A percentile compares a stretch with the other conserved stretches of the same genome.
Evolutionary conservation across 2,797 vertebrate species (phyloP).

Genomic region (Caiman crocodilus): DNA sequence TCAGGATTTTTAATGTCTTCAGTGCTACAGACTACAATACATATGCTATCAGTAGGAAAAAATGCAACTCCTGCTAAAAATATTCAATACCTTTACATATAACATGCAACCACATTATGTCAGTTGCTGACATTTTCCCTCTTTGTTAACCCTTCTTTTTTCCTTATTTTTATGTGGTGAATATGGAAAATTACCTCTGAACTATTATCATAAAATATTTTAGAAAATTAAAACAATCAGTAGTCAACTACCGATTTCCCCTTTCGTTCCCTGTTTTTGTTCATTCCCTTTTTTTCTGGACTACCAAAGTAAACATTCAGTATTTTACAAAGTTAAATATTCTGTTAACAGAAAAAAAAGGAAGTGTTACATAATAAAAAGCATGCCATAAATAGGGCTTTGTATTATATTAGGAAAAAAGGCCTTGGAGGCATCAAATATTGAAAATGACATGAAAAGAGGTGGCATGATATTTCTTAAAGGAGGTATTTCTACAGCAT

Average conservation of each 20-base stretch:
- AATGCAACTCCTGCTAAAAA: constrained; percentile 11
- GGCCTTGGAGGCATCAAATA: neutral
- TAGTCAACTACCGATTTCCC: neutral
- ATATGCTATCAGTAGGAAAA: constrained; percentile 53
- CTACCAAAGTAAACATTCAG: neutral
- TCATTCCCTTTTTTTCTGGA: neutral
- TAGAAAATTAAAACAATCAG: neutral
- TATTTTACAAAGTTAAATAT: neutral
- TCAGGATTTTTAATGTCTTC: constrained; percentile 48
- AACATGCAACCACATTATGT: neutral
- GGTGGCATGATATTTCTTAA: neutral
- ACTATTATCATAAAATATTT: neutral
- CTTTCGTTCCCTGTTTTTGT: too few relatives aligned
- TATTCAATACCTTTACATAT: neutral
- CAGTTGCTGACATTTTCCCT: neutral
- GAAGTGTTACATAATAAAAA: neutral
- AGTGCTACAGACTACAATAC: neutral
- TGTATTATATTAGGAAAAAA: neutral
- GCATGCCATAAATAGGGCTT: neutral
- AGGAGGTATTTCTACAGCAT: neutral
- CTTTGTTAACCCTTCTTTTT: neutral
- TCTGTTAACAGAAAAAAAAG: neutral
- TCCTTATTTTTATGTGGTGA: neutral
- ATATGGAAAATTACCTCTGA: neutral
- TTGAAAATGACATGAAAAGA: neutral